phyloP scores from a whole-genome alignment of 2,888 invertebrate species.

The Plebejus argus region DNA sequence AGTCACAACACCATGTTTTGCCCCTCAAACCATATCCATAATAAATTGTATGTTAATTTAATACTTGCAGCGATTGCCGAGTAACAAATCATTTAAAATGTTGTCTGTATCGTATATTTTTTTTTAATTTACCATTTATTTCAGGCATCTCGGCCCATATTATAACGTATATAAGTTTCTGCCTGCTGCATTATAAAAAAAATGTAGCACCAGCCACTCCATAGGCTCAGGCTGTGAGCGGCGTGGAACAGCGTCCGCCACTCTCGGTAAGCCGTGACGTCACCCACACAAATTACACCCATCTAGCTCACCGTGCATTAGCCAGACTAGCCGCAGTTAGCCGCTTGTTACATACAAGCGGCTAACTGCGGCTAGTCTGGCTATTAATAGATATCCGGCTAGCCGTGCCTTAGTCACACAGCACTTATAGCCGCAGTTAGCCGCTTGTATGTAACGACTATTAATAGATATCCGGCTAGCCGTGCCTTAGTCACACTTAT shows the following conservation, averaged over 20 bases:
- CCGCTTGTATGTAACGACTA: background rate
- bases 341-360: too few species aligned
- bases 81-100: too few species aligned
- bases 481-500: constrained; percentile 6
- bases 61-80: too few species aligned
- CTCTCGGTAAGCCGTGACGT: constrained; percentile 34
- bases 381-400: background rate
- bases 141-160: too few species aligned
- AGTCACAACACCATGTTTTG: too few species aligned
- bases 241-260: constrained; percentile 26
- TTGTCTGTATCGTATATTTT: too few species aligned
- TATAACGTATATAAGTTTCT: too few species aligned
- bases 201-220: background rate
- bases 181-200: background rate
- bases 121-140: too few species aligned
- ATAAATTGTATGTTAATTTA: too few species aligned
- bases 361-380: too few species aligned
- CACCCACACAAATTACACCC: constrained; percentile 28
- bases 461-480: background rate
- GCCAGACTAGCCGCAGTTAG: constrained; percentile 18
- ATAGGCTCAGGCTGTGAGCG: background rate
- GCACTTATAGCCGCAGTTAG: constrained; percentile 18
- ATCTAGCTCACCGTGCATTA: constrained; percentile 24
- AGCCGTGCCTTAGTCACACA: constrained; percentile 20
- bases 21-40: too few species aligned